These are phyloP conservation scores for Cladopsammia gracilis DNA, from an alignment of 64 coral and sea anemone species.

Conservation along the genomic window DNA sequence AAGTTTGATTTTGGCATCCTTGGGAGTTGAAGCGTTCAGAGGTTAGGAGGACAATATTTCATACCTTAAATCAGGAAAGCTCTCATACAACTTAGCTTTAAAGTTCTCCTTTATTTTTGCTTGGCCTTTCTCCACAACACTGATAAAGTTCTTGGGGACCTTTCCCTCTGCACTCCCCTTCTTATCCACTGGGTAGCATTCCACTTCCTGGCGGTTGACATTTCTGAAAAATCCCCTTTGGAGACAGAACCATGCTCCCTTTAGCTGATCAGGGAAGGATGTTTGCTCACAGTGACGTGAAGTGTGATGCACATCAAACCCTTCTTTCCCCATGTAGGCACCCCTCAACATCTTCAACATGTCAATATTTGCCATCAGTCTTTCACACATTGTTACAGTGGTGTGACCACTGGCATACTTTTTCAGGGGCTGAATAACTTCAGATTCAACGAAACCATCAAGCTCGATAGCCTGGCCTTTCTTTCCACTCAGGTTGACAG, in stretches of 20 bases:
- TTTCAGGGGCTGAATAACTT: background rate
- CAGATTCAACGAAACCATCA: no score
- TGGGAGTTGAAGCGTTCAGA: no score
- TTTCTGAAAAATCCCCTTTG: background rate
- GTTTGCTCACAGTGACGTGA: no score
- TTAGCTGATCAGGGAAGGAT: no score
- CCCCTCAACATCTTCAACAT: background rate
- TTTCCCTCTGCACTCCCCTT: background rate
- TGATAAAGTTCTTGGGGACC: background rate
- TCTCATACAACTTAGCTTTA: background rate
- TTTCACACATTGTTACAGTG: constrained; percentile 15
- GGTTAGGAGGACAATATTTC: background rate
- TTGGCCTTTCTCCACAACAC: background rate
- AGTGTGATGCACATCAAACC: no score
- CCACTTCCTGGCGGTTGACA: background rate
- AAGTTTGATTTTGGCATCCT: background rate
- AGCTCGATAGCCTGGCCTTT: background rate
- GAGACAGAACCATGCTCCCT: no score
- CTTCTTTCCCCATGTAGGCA: background rate
- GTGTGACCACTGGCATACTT: background rate
- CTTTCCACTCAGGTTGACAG: no score
- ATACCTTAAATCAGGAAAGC: constrained; percentile 16
- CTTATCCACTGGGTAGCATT: background rate
- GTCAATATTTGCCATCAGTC: constrained; percentile 22
- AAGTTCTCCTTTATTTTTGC: no score